Evolutionary conservation across 2,888 invertebrate genomes (phyloP).

Genomic region (Sialis fuliginosa): DNA sequence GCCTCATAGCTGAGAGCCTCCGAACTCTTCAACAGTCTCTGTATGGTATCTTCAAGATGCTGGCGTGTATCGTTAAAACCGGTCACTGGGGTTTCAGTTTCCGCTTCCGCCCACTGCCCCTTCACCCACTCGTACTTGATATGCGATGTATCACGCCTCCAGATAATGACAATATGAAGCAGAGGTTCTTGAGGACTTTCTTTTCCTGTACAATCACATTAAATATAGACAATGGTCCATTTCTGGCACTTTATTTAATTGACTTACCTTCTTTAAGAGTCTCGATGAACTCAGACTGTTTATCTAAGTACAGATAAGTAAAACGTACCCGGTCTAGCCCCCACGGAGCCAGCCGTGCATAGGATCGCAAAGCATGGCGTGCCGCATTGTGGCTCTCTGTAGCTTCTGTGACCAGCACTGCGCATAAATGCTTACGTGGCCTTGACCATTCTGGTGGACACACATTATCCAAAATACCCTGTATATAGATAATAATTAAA

Average conservation of each 20-base stretch:
- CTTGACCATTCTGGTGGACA: constrained; percentile 81
- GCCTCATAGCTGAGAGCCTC: constrained; percentile 65
- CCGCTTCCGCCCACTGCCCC: constrained; percentile 40
- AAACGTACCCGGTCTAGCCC: constrained; percentile 57
- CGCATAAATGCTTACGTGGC: constrained; percentile 53
- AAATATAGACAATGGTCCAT: background rate
- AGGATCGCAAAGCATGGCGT: constrained; percentile 50
- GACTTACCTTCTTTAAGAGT: constrained; percentile 41
- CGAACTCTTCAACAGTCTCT: constrained; percentile 48
- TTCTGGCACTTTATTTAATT: background rate
- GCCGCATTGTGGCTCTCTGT: constrained; percentile 36
- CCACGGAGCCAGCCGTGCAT: constrained; percentile 48
- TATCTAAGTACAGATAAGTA: constrained; percentile 74
- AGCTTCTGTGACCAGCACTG: constrained; percentile 60
- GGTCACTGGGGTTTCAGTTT: constrained; percentile 20
- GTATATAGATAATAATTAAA: no score
- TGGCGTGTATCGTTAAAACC: constrained; percentile 51
- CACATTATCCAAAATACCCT: constrained; percentile 59
- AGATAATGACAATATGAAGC: constrained; percentile 70
- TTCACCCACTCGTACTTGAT: constrained; percentile 84
- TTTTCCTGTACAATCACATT: constrained; percentile 24
- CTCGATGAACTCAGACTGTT: constrained; percentile 66
- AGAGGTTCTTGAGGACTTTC: constrained; percentile 44
- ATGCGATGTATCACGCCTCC: constrained; percentile 73
- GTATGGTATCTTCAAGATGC: constrained; percentile 53